Percentiles rank a stretch among this genome's conserved stretches.
Evolutionary conservation across 2,113 vertebrate species (phyloP).

Genomic region (Antigone vipio): DNA sequence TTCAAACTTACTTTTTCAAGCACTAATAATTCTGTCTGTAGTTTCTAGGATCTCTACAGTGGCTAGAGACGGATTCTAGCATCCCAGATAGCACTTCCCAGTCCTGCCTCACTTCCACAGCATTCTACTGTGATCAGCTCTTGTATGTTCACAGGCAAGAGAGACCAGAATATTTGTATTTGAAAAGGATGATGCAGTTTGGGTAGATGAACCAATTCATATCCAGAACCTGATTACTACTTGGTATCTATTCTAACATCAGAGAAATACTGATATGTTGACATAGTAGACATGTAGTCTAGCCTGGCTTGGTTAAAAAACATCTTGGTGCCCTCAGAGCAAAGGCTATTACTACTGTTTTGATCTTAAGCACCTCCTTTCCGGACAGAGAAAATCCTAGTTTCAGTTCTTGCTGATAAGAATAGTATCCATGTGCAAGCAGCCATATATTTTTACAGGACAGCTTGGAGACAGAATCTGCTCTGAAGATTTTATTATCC

Average conservation of each 20-base stretch:
- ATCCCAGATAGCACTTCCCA: background rate
- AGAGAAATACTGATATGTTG: background rate
- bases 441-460: background rate
- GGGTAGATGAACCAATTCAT: background rate
- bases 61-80: accelerated
- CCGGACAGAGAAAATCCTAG: background rate
- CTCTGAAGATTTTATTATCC: background rate
- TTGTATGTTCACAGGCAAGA: background rate
- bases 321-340: background rate
- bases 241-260: background rate
- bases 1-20: background rate
- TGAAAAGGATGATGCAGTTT: background rate
- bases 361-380: background rate
- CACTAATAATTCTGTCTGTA: background rate
- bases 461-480: background rate
- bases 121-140: background rate
- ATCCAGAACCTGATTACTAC: background rate
- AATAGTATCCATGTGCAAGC: background rate
- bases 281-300: background rate
- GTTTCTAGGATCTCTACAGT: background rate
- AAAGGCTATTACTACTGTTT: background rate
- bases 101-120: background rate
- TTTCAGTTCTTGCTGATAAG: background rate
- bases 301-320: background rate
- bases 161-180: background rate